Conservation (phyloP, 2,888 invertebrate species). For the Frankliniella fusca region DNA sequence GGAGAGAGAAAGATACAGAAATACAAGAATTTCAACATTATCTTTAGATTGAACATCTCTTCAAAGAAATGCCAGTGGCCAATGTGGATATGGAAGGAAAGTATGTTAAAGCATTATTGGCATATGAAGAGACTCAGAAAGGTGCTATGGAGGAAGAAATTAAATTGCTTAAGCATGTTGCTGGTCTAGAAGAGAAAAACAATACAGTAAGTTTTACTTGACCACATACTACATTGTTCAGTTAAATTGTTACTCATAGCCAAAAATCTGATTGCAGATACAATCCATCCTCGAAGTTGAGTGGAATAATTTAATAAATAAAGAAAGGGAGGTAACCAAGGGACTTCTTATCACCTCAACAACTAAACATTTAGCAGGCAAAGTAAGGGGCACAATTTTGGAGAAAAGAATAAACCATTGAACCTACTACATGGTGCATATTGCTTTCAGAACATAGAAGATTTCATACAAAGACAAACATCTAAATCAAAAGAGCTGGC, state of each 20-base stretch:
- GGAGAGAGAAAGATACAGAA: too few species aligned
- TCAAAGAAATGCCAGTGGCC: constrained; percentile 39
- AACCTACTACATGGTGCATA: not conserved
- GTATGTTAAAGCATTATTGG: constrained; percentile 44
- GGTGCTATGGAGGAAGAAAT: not conserved
- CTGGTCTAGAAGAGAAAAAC: not conserved
- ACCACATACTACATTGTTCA: too few species aligned
- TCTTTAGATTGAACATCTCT: constrained; percentile 44
- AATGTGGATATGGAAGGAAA: constrained; percentile 42
- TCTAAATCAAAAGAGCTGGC: constrained; percentile 42
- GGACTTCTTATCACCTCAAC: constrained; percentile 46
- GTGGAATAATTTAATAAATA: constrained; percentile 41
- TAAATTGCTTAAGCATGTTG: not conserved
- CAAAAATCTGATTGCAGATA: constrained; percentile 36
- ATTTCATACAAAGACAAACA: constrained; percentile 43
- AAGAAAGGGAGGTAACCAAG: constrained; percentile 44
- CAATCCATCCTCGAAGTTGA: constrained; percentile 38
- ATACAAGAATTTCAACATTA: not conserved
- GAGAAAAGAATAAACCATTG: not conserved
- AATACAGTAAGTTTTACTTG: not conserved
- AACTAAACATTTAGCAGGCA: constrained; percentile 44
- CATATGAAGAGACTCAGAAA: constrained; percentile 40
- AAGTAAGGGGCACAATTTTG: not conserved
- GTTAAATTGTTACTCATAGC: not conserved
- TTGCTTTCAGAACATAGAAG: constrained; percentile 42